Evolutionary conservation across 2,888 invertebrate genomes (phyloP).

Genomic region (Heliconius cydno): DNA sequence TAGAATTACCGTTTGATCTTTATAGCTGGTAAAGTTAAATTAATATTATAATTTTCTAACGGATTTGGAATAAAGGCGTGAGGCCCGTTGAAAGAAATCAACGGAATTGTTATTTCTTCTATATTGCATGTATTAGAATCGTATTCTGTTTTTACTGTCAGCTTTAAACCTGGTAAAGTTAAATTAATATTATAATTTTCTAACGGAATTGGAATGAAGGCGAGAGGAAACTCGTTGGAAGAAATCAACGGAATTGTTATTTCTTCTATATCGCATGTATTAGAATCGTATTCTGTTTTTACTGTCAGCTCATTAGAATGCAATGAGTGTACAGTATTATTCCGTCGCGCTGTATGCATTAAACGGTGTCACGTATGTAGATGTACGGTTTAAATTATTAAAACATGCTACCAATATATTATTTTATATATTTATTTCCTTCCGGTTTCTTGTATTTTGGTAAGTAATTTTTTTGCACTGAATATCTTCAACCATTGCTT

Average conservation of each 20-base stretch:
- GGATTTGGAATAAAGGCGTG: background rate
- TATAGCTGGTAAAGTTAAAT: background rate
- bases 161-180: background rate
- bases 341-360: constrained; percentile 19
- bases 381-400: background rate
- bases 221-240: constrained; percentile 1
- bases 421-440: background rate
- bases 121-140: background rate
- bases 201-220: background rate
- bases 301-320: constrained; percentile 25
- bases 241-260: constrained; percentile 12
- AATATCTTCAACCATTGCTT: background rate
- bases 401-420: background rate
- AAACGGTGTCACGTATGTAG: constrained; percentile 3
- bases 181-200: background rate
- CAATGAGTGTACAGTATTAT: constrained; percentile 20
- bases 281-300: constrained; percentile 9
- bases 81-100: constrained; percentile 2
- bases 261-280: background rate
- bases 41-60: background rate
- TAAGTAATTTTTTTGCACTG: too few relatives aligned
- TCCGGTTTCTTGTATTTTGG: too few relatives aligned
- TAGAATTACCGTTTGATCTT: constrained; percentile 31
- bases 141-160: constrained; percentile 19
- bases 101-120: constrained; percentile 5